Conservation (phyloP, 2,888 invertebrate genomes). For the Agapostemon virescens region DNA sequence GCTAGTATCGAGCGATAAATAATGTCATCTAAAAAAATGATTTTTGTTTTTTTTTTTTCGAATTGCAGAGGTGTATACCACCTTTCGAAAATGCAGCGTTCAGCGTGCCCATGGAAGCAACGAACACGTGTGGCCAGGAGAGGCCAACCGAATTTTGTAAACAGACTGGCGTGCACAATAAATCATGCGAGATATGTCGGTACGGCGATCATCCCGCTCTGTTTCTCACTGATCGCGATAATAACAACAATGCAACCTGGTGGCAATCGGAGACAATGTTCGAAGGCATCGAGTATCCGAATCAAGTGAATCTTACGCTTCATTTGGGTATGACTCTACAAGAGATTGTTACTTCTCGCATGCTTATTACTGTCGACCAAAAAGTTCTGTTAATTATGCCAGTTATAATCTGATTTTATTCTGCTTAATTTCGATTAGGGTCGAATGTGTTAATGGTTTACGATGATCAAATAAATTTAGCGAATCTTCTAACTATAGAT, state of each 20-base stretch:
- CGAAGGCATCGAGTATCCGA: conserved; percentile 94
- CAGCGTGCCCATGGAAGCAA: conserved; percentile 92
- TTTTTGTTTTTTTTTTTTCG: background rate
- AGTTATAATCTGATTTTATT: background rate
- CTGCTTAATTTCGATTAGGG: background rate
- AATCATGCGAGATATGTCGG: conserved; percentile 91
- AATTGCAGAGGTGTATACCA: conserved; percentile 93
- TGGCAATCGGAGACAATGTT: conserved; percentile 99
- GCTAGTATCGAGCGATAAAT: background rate
- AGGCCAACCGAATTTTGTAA: conserved; percentile 91
- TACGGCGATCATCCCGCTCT: conserved; percentile 85
- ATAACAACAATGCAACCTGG: conserved; percentile 94
- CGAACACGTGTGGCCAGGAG: conserved; percentile 96
- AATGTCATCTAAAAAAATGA: background rate
- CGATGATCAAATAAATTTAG: conserved; percentile 31
- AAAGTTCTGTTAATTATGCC: background rate
- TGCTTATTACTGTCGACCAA: background rate
- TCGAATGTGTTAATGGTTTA: conserved; percentile 3
- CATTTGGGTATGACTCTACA: conserved; percentile 85
- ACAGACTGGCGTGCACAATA: conserved; percentile 91
- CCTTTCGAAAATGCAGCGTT: conserved; percentile 98
- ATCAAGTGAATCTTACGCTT: conserved; percentile 95
- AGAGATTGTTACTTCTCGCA: background rate
- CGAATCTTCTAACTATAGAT: conserved; percentile 19
- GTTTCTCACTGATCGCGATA: conserved; percentile 94